Evolutionary conservation across 2,113 vertebrate species (phyloP).

Genomic region (Pelusios castaneus): DNA sequence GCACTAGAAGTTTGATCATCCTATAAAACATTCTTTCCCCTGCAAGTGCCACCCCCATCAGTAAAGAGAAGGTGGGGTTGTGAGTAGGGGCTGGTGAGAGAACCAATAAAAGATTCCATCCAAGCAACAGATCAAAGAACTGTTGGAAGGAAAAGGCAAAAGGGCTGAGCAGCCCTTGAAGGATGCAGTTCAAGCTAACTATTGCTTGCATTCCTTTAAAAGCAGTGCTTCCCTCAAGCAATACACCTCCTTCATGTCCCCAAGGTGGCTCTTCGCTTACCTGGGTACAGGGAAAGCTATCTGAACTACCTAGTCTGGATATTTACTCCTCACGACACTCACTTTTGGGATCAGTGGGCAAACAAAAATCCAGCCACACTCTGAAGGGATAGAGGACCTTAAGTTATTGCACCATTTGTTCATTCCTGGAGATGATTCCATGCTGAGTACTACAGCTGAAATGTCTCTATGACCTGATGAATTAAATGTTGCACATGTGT

Average conservation of each 20-base stretch:
- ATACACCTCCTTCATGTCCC: neutral
- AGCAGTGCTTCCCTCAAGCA: neutral
- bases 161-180: neutral
- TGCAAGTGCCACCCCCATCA: neutral
- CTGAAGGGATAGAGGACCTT: neutral
- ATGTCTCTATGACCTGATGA: neutral
- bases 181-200: neutral
- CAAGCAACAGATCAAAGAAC: neutral
- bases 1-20: neutral
- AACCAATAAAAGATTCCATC: neutral
- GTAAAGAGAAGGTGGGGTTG: neutral
- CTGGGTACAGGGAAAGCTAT: neutral
- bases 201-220: neutral
- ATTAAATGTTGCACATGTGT: neutral
- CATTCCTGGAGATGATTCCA: slow-evolving; percentile 1
- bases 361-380: neutral
- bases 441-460: neutral
- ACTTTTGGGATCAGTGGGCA: neutral
- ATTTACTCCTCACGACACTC: neutral
- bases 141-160: neutral
- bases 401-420: neutral
- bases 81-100: neutral
- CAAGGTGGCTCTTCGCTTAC: neutral
- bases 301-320: neutral
- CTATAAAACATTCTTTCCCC: no score